Base-by-base conservation (phyloP, 2,797 vertebrate genomes). In the Babyrousa celebensis region DNA sequence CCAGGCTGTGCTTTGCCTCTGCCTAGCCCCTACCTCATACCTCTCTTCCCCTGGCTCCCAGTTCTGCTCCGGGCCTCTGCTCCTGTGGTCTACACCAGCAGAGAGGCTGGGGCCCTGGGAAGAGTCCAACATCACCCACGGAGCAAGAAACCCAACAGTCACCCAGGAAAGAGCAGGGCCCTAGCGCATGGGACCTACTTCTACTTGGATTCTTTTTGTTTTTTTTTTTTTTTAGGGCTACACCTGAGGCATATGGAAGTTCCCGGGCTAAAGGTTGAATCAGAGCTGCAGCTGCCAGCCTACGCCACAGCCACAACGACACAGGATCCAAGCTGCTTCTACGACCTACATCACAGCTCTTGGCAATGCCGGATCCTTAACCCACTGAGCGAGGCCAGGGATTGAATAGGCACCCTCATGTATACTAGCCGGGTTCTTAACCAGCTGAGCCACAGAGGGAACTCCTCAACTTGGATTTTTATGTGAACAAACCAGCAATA, bases 21-120 rank as follows among this genome's bases (percentile, higher is more conserved):
- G 17, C 79, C 48, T 36, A 0, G 12, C 3, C n/a, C 20, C 23
- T 25, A 3, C 54, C 72, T 23, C 79, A 25, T 72, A 21, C 17
- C 1, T 3, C 48, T 43, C 56, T 54, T 10, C n/a, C 67, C 32
- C 15, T 0, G 14, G 56, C 23, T 43, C 78, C 54, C 7, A 36
- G 0, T 29, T 25, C 80, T 40, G 27, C 71, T 36, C 2, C 0
- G 62, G n/a, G 20, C 25, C 80, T 78, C 63, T 23, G 12, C 16
- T 63, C 40, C 36, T 72, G 14, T 12, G 54, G 6, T 21, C 0
- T 8, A 17, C 0, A 5, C n/a, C 36, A 84, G 25, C 56, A 43
- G 36, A 43, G 29, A 84, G 85, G 9, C 70, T 27, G 58, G 48
- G 56, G 21, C 67, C 72, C 14, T 23, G 23, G 48, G 43, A 77